Evolutionary conservation across 2,888 invertebrate genomes (phyloP).

Genomic region (Gordius sp.): DNA sequence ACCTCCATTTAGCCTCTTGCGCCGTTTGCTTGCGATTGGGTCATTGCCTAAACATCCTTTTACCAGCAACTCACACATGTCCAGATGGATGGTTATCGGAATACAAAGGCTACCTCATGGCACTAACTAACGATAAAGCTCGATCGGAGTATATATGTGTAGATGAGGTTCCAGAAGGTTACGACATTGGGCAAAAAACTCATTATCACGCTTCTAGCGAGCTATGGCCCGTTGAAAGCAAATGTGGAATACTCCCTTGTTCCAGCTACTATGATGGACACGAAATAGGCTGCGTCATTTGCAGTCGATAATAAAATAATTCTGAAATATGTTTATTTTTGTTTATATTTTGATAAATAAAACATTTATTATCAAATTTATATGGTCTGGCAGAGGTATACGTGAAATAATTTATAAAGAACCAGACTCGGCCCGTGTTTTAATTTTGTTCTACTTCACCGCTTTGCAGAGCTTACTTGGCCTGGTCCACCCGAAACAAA

Average conservation of each 20-base stretch:
- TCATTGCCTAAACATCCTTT: not conserved
- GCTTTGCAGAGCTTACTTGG: too few relatives aligned
- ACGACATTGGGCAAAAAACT: not conserved
- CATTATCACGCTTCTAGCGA: slow-evolving; percentile 10
- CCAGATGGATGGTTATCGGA: slow-evolving; percentile 1
- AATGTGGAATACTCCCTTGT: slow-evolving; percentile 10
- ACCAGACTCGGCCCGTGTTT: too few relatives aligned
- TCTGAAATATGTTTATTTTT: too few relatives aligned
- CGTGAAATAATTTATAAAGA: too few relatives aligned
- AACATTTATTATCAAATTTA: too few relatives aligned
- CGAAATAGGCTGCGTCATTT: slow-evolving; percentile 8
- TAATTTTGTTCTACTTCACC: too few relatives aligned
- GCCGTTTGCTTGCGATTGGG: not conserved
- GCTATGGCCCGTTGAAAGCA: slow-evolving; percentile 13
- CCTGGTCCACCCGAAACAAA: too few relatives aligned
- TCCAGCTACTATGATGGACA: not conserved
- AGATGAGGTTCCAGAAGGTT: not conserved
- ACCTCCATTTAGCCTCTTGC: slow-evolving; percentile 10
- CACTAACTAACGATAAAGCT: not conserved
- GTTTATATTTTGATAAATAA: too few relatives aligned
- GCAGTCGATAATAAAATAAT: slow-evolving; percentile 13
- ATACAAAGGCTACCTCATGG: slow-evolving; percentile 10
- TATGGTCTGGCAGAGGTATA: too few relatives aligned
- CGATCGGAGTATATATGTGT: slow-evolving; percentile 14
- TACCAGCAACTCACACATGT: not conserved